A percentile compares a stretch with the other conserved stretches of the same genome.
Conservation (phyloP, 2,888 invertebrate genomes). For the Xestia sexstrigata region DNA sequence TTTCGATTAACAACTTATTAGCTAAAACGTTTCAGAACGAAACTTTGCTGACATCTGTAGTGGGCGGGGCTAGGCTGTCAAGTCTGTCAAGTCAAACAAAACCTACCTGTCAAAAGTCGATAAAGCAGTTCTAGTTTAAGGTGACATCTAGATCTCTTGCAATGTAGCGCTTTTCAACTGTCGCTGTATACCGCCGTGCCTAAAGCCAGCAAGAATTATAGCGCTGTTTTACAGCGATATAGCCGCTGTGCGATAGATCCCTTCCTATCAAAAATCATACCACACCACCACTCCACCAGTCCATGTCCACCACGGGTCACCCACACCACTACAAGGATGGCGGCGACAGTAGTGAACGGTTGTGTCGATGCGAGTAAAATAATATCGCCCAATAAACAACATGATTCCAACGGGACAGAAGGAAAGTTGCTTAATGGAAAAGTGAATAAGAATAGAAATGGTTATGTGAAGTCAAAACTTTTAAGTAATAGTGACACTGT, state of each 20-base stretch:
- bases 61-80: not conserved
- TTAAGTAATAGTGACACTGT: constrained; percentile 78
- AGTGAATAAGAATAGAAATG: constrained; percentile 77
- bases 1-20: not conserved
- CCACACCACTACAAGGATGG: constrained; percentile 74
- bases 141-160: too few relatives aligned
- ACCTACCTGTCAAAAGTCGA: constrained; percentile 10
- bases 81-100: not conserved
- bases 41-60: not conserved
- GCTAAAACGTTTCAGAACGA: constrained; percentile 8
- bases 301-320: too few relatives aligned
- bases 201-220: not conserved
- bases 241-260: constrained; percentile 22
- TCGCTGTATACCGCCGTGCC: not conserved
- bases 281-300: not conserved
- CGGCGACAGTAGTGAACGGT: constrained; percentile 73
- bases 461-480: constrained; percentile 74
- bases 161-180: constrained; percentile 9
- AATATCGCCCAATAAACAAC: constrained; percentile 64
- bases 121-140: constrained; percentile 28
- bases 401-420: constrained; percentile 73
- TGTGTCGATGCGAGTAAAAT: constrained; percentile 67
- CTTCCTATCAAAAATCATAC: constrained; percentile 14
- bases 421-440: constrained; percentile 77
- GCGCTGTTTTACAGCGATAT: constrained; percentile 14